Conservation (phyloP, 2,888 invertebrate genomes). For the Oconnorella tubifera region DNA sequence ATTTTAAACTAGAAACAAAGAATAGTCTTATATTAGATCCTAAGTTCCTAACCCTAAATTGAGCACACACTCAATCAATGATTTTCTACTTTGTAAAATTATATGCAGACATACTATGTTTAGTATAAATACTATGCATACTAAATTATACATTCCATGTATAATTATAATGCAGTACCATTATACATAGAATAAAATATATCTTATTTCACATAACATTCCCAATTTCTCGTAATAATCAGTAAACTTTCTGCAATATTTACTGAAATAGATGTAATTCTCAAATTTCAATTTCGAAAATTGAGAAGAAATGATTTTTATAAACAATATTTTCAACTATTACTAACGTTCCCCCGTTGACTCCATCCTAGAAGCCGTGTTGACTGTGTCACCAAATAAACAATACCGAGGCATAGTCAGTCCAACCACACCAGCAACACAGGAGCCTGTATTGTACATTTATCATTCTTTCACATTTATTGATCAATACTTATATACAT, state of each 20-base stretch:
- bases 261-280: no score
- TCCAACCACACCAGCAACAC: slow-evolving; percentile 6
- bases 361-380: slow-evolving; percentile 5
- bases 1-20: neutral
- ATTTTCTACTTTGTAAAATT: no score
- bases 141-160: no score
- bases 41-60: neutral
- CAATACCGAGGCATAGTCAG: slow-evolving; percentile 7
- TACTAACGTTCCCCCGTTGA: neutral
- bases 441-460: neutral
- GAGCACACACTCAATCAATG: no score
- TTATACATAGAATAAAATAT: no score
- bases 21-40: neutral
- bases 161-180: no score
- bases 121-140: no score
- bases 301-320: neutral
- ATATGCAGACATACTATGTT: no score
- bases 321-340: neutral
- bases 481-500: no score
- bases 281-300: neutral
- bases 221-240: neutral
- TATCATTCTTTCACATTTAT: no score
- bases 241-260: no score
- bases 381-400: slow-evolving; percentile 7
- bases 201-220: no score